Base-by-base conservation (phyloP, 2,888 invertebrate species). In the Amphiduros pacificus region DNA sequence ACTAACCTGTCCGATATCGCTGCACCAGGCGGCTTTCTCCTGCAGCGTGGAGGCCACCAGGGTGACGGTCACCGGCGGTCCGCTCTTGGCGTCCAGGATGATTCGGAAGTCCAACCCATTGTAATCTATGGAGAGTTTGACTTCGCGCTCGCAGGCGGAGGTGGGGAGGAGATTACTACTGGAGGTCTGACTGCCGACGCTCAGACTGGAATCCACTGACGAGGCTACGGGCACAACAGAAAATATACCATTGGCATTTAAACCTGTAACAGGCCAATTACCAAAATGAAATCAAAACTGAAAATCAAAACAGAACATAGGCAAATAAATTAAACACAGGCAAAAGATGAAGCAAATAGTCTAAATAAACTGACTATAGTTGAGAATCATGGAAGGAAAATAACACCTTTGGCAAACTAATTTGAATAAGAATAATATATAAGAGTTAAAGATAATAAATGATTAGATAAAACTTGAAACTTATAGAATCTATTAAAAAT, bases 21-120 rank as follows among this genome's bases (percentile, higher is more conserved):
- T 92, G 62, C 93, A 92, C 94, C 94, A 94, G 0, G 93, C 93
- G 1, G 93, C 91, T 81, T 94, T 94, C 77, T 94, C 94, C 84
- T 93, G 90, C 41, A 90, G 85, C 0, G 91, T 91, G 2, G 91
- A 89, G 6, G 92, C 91, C 41, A 86, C 84, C 52, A 86, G 79
- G 55, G 77, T 84, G 50, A 86, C 91, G 85, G 74, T 91, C 80
- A 85, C 89, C 87, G 74, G 91, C n/a, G 84, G 83, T n/a, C 84
- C 84, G 71, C 83, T 85, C 79, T 89, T 90, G 61, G 87, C 84
- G 77, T 90, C 90, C 52, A 90, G 82, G 57, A 90, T 85, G 65
- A 91, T 85, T 82, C 90, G 89, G 77, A 91, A 90, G 80, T 90
- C 90, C 51, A 89, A 85, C 72, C 88, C 88, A 73, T 88, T 87